Base-by-base conservation (phyloP, 1,140 invertebrate genomes). In the Listronotus oregonensis region DNA sequence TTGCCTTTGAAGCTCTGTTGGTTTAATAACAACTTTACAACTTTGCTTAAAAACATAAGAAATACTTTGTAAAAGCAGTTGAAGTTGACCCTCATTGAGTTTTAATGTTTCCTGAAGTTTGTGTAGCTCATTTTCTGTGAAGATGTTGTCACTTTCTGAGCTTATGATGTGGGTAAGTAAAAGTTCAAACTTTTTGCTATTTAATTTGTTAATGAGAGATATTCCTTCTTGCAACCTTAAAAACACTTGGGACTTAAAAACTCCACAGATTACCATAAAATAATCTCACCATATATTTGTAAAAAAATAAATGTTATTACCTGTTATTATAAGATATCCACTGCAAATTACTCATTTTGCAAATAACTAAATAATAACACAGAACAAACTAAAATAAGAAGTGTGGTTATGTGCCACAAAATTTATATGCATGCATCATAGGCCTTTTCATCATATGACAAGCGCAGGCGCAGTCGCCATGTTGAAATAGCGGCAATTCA, bases 21-120 rank as follows among this genome's bases (percentile, higher is more conserved):
- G 77, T 68, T 78, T 78, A 17, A 77, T 17, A 10, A 78, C 70
- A 37, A 78, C 59, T 64, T 71, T 70, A 8, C 50, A 60, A 18
- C 71, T 66, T 63, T 76, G 72, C 64, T 75, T 74, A 50, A 70
- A 74, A 57, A 77, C 73, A 42, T 75, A 61, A 0, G 61, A 44
- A 18, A 75, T 71, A 44, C 67, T 73, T 64, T 78, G 73, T 18
- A 76, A 34, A 3, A 76, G 51, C 5, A 77, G 58, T 57, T 74
- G 67, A 0, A 74, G 18, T 27, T 72, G 44, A 27, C 69, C 54
- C 0, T 70, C 59, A 54, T 57, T 62, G 40, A 75, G 55, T 55
- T 71, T 64, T 39, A 75, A 49, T 6, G 64, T 62, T 51, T 73
- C 67, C 43, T 71, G 57, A 12, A 76, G 59, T 64, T 73, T 71